These are phyloP conservation scores for Catocala sponsa DNA, from an alignment of 2,888 invertebrate species.

Conservation along the genomic window DNA sequence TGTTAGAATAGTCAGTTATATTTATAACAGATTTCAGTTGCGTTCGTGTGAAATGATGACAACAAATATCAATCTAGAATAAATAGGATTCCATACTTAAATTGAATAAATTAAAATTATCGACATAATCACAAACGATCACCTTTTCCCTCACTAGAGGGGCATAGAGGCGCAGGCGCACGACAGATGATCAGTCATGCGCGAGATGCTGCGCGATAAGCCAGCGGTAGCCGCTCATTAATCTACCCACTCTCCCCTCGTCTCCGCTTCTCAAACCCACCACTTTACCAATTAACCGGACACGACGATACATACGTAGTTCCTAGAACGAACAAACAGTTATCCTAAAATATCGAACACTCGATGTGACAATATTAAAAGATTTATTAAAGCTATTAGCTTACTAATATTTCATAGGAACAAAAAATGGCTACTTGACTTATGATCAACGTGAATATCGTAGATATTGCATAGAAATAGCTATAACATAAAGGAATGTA, in stretches of 20 bases:
- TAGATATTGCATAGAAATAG: neutral
- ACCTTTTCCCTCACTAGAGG: conserved; percentile 61
- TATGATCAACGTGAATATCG: conserved; percentile 15
- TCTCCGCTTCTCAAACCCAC: conserved; percentile 65
- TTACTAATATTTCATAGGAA: conserved; percentile 38
- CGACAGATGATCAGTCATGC: conserved; percentile 88
- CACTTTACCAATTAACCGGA: conserved; percentile 84
- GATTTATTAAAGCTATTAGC: conserved; percentile 47
- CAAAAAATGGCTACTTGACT: conserved; percentile 45
- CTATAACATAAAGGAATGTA: conserved; percentile 3
- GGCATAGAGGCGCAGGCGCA: conserved; percentile 80
- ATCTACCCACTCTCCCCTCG: conserved; percentile 81
- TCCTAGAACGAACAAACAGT: conserved; percentile 72
- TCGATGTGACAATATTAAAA: conserved; percentile 47
- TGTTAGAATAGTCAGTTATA: no score
- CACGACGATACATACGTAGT: conserved; percentile 71
- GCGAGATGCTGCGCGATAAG: conserved; percentile 86
- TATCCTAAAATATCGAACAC: conserved; percentile 56
- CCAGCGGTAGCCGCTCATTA: conserved; percentile 87
- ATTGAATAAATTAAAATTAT: conserved; percentile 20
- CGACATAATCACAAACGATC: conserved; percentile 9
- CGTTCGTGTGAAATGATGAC: no score
- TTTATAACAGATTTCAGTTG: no score
- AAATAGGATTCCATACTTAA: no score
- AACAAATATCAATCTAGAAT: no score